A percentile compares a stretch with the other conserved stretches of the same genome.
These are phyloP conservation scores for Dicrostonyx torquatus DNA, from an alignment of 2,797 vertebrate genomes.

Conservation along the genomic window DNA sequence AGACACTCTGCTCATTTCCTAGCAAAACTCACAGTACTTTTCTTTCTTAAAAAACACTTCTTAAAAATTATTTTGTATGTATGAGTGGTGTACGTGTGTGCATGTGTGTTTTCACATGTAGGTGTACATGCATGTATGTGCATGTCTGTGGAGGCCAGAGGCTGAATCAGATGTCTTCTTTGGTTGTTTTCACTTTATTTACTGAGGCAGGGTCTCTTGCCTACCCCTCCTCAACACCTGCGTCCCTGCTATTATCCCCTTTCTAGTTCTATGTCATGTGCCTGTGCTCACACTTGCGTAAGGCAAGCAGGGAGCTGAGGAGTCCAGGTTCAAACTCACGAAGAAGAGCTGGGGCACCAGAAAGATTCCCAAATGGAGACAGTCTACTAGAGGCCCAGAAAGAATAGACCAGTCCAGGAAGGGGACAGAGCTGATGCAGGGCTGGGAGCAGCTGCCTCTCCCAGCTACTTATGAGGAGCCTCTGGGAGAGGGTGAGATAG, in stretches of 20 bases:
- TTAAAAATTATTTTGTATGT: not conserved
- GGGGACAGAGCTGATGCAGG: too few relatives aligned
- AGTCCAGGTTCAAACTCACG: not conserved
- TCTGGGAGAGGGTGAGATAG: not conserved
- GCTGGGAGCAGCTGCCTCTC: not conserved
- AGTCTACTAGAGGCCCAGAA: too few relatives aligned
- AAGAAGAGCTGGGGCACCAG: not conserved
- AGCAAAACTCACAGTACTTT: not conserved
- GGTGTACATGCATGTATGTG: not conserved
- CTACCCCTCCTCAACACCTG: too few relatives aligned
- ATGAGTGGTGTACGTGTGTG: not conserved
- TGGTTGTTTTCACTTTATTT: not conserved
- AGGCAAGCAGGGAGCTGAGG: not conserved
- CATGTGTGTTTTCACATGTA: not conserved
- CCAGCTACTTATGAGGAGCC: not conserved
- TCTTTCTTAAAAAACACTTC: not conserved
- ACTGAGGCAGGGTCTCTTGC: not conserved
- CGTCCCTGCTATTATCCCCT: too few relatives aligned
- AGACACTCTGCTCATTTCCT: not conserved
- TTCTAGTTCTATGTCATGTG: not conserved
- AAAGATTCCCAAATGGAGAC: accelerated
- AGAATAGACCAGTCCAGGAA: too few relatives aligned
- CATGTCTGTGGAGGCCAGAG: not conserved
- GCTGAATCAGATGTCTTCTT: not conserved
- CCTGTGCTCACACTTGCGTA: not conserved